Conservation (phyloP, 2,888 invertebrate genomes). For the Nemoura dubitans region DNA sequence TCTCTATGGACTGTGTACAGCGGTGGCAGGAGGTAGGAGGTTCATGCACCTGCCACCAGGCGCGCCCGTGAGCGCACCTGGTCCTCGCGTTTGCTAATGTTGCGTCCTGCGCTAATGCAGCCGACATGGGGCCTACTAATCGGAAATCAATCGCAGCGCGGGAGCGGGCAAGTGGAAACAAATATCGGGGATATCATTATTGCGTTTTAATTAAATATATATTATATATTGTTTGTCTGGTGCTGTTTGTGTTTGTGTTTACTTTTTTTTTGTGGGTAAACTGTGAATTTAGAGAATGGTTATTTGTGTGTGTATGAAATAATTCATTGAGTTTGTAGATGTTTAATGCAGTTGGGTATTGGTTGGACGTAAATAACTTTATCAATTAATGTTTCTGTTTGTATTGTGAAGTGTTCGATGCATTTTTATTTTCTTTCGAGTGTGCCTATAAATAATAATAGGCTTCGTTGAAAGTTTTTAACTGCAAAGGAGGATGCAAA, state of each 20-base stretch:
- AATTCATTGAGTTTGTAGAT: neutral
- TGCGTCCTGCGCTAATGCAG: too few relatives aligned
- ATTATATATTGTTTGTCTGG: neutral
- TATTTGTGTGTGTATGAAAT: neutral
- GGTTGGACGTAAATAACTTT: too few relatives aligned
- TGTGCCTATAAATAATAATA: too few relatives aligned
- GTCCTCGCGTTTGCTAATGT: neutral
- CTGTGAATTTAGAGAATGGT: neutral
- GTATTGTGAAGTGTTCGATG: too few relatives aligned
- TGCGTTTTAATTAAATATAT: neutral
- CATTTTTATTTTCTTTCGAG: too few relatives aligned
- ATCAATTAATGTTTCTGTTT: too few relatives aligned
- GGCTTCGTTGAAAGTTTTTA: too few relatives aligned
- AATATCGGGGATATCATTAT: neutral
- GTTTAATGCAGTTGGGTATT: too few relatives aligned
- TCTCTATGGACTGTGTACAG: too few relatives aligned
- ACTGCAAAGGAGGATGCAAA: too few relatives aligned
- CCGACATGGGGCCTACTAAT: neutral
- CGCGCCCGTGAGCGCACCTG: neutral
- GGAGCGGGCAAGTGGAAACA: neutral
- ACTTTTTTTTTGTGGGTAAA: neutral
- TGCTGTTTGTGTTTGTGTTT: neutral
- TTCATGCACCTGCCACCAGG: neutral
- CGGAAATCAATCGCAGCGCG: neutral
- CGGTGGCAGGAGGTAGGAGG: too few relatives aligned